These are phyloP conservation scores for Genyomyrus donnyi DNA, from an alignment of 2,113 vertebrate genomes.

Conservation along the genomic window DNA sequence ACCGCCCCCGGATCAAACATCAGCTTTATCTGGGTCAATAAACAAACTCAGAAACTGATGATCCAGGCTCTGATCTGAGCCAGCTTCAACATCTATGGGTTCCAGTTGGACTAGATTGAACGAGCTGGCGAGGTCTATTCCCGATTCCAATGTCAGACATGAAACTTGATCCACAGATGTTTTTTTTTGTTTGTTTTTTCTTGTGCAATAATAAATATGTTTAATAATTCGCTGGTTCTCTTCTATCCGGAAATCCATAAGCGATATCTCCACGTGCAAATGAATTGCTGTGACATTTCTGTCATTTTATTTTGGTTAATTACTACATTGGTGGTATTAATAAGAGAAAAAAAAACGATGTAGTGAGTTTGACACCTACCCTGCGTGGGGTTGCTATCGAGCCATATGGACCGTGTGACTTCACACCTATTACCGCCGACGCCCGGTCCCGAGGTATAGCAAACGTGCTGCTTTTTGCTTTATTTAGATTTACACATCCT, in stretches of 20 bases:
- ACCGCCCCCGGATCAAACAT: not conserved
- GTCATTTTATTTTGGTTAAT: conserved; percentile 7
- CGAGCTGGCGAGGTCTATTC: not conserved
- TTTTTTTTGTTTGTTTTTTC: not conserved
- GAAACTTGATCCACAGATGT: conserved; percentile 6
- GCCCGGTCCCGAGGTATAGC: not conserved
- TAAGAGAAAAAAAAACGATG: not conserved
- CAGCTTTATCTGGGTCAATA: not conserved
- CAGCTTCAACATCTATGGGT: not conserved
- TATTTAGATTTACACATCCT: not conserved
- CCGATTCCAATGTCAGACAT: not conserved
- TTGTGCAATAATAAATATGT: conserved; percentile 26
- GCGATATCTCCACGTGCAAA: not conserved
- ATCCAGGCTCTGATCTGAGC: not conserved
- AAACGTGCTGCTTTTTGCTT: not conserved
- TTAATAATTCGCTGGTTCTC: not conserved
- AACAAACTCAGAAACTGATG: not conserved
- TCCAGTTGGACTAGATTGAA: conserved; percentile 4
- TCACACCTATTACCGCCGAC: not conserved
- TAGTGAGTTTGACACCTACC: not conserved
- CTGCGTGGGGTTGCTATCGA: not conserved
- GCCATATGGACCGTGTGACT: not conserved
- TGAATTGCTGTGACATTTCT: not conserved
- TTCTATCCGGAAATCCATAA: not conserved
- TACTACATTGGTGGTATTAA: not conserved